A percentile compares a stretch with the other conserved stretches of the same genome.
phyloP scores from a whole-genome alignment of 2,113 vertebrate species.

The Centropus unirufus region DNA sequence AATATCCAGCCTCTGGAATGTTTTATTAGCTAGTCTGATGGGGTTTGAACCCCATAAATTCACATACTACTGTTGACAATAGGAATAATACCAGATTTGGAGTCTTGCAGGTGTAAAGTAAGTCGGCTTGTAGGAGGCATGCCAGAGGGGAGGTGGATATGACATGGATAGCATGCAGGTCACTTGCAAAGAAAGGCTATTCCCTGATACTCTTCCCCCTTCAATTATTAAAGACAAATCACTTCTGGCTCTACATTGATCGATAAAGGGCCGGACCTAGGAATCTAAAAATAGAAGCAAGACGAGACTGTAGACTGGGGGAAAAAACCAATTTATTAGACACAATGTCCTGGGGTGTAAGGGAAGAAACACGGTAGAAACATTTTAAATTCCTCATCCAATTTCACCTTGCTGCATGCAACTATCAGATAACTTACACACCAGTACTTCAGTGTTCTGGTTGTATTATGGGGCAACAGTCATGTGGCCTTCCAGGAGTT shows the following conservation, averaged over 20 bases:
- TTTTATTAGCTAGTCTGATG: not conserved
- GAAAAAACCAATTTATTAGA: not conserved
- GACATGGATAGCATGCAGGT: not conserved
- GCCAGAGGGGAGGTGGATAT: no score
- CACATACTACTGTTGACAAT: not conserved
- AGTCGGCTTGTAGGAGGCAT: fast-evolving
- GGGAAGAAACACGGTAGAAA: not conserved
- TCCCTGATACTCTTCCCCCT: not conserved
- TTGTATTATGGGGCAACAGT: not conserved
- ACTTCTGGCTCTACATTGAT: not conserved
- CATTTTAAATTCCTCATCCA: not conserved
- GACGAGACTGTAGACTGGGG: not conserved
- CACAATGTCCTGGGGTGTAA: not conserved
- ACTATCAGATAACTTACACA: not conserved
- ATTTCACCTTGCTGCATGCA: not conserved
- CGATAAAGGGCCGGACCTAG: not conserved
- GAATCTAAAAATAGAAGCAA: not conserved
- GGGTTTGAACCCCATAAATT: not conserved
- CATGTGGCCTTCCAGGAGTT: not conserved
- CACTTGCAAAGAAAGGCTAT: not conserved
- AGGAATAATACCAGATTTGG: not conserved
- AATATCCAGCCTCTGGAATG: not conserved
- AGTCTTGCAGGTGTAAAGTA: not conserved
- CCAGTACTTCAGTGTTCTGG: not conserved
- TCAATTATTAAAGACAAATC: not conserved